Percentiles rank a stretch among this genome's conserved stretches.
Evolutionary conservation across 2,888 invertebrate species (phyloP).

Genomic region (Rhagium mordax): DNA sequence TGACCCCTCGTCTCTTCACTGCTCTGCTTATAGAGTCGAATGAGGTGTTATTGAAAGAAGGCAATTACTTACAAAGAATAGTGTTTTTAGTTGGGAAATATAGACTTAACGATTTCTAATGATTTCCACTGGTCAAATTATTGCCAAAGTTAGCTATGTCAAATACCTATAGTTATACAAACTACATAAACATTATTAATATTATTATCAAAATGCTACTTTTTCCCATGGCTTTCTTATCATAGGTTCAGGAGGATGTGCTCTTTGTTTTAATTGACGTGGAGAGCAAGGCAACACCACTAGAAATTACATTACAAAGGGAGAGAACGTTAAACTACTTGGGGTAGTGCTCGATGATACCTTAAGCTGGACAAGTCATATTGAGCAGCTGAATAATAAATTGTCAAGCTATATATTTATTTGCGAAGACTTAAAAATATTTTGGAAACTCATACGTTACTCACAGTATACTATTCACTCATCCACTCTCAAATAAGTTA

Average conservation of each 20-base stretch:
- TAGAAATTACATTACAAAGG: neutral
- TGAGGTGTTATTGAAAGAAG: no score
- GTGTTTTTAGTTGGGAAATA: neutral
- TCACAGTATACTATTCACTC: no score
- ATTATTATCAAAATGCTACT: neutral
- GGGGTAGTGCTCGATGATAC: neutral
- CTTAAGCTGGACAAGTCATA: slow-evolving; percentile 1
- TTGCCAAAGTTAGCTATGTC: neutral
- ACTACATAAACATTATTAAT: neutral
- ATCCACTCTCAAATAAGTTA: no score
- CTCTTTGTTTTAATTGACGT: neutral
- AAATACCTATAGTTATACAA: neutral
- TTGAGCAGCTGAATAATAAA: no score
- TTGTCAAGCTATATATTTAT: no score
- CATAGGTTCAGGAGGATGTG: neutral
- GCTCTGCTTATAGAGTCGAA: no score
- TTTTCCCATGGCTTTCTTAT: neutral
- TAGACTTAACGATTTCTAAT: neutral
- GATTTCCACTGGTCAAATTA: neutral
- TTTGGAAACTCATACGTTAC: no score
- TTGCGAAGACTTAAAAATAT: no score
- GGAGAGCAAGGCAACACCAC: neutral
- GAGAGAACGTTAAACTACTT: neutral
- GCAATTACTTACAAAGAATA: neutral
- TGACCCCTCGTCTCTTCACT: no score